These are phyloP conservation scores for Campoletis sonorensis DNA, from an alignment of 1,140 invertebrate genomes.

Conservation along the genomic window DNA sequence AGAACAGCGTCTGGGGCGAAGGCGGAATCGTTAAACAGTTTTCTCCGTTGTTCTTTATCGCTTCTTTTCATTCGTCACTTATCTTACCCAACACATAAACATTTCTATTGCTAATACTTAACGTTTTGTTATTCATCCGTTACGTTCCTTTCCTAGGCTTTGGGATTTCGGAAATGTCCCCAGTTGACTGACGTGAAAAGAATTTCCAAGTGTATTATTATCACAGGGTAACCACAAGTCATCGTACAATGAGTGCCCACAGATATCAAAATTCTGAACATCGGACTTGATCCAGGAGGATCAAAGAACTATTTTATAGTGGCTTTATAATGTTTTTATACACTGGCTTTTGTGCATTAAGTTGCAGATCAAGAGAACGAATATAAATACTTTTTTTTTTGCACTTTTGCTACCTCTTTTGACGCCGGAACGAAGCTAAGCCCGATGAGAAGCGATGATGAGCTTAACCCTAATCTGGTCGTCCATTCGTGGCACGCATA, in stretches of 20 bases:
- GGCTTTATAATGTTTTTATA: background rate
- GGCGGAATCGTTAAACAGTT: background rate
- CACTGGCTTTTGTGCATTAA: background rate
- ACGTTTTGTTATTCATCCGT: background rate
- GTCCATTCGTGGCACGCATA: background rate
- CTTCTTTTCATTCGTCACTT: background rate
- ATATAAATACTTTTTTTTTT: background rate
- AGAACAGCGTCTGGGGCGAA: background rate
- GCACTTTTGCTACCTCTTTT: background rate
- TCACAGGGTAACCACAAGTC: background rate
- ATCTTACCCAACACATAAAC: background rate
- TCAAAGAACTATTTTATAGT: background rate
- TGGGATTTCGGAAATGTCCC: background rate
- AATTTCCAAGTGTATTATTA: conserved; percentile 2
- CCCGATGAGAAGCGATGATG: background rate
- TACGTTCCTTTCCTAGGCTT: background rate
- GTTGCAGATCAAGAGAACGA: background rate
- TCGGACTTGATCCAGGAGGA: background rate
- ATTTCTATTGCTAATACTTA: background rate
- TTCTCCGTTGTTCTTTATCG: background rate
- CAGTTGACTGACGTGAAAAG: background rate
- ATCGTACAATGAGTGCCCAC: background rate
- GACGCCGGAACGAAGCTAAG: background rate
- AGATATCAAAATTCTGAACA: background rate
- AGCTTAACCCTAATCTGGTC: background rate